phyloP scores from a whole-genome alignment of 1,140 invertebrate species.

The Eueides isabella region DNA sequence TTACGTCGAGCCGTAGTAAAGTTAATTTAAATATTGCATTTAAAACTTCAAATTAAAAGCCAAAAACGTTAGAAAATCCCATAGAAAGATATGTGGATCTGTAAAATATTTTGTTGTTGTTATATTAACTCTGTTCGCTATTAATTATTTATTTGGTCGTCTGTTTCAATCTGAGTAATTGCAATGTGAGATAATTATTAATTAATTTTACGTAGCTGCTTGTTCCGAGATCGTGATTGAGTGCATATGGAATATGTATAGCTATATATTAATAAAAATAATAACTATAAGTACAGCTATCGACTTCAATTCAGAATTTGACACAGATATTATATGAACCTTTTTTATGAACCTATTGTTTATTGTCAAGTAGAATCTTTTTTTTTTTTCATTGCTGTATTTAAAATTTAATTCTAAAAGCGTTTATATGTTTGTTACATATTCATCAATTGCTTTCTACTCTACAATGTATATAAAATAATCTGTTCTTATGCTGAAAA shows the following conservation, averaged over 20 bases:
- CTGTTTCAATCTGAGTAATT: constrained; percentile 33
- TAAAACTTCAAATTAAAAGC: not conserved
- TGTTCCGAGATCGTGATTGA: not conserved
- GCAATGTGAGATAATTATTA: constrained; percentile 32
- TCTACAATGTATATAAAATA: too few species aligned
- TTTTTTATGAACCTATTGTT: not conserved
- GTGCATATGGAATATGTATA: not conserved
- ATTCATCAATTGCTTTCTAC: too few species aligned
- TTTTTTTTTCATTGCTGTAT: not conserved
- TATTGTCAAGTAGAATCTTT: too few species aligned
- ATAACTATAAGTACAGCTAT: not conserved
- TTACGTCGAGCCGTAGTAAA: not conserved
- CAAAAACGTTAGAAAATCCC: not conserved
- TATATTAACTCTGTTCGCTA: constrained; percentile 20
- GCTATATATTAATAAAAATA: not conserved
- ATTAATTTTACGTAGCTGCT: constrained; percentile 26
- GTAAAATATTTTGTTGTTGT: not conserved
- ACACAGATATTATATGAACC: not conserved
- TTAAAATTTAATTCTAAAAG: too few species aligned
- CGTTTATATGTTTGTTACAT: too few species aligned
- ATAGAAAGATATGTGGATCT: not conserved
- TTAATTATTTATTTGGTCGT: constrained; percentile 34
- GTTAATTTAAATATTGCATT: not conserved
- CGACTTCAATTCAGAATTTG: not conserved
- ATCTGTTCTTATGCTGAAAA: too few species aligned